A percentile compares a stretch with the other conserved stretches of the same genome.
These are phyloP conservation scores for Cyprinella venusta DNA, from an alignment of 2,797 vertebrate species.

Conservation along the genomic window DNA sequence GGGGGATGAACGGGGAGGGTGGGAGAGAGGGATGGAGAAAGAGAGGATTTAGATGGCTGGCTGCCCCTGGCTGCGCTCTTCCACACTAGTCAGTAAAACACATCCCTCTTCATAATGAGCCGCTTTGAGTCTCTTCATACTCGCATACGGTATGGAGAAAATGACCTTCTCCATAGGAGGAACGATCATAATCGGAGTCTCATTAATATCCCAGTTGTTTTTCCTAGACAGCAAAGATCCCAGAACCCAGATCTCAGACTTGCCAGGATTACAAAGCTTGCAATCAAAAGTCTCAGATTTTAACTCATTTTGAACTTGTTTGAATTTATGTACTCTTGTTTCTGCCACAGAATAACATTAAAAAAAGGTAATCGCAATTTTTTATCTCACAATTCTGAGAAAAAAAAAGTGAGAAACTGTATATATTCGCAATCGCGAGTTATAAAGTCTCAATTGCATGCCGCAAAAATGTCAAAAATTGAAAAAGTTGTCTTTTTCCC, in stretches of 20 bases:
- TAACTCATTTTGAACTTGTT: background rate
- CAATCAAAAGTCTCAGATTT: background rate
- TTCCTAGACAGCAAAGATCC: slow-evolving; percentile 6
- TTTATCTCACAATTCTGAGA: too few species aligned
- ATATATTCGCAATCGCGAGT: too few species aligned
- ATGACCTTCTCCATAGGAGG: slow-evolving; percentile 31
- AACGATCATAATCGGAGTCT: background rate
- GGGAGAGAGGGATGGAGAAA: slow-evolving; percentile 69
- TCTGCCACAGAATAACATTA: too few species aligned
- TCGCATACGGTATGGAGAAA: background rate
- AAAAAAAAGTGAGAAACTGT: too few species aligned
- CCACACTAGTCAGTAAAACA: slow-evolving; percentile 26
- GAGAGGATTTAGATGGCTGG: slow-evolving; percentile 87
- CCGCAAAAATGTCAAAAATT: too few species aligned
- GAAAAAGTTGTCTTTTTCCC: too few species aligned
- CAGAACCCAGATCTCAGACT: background rate
- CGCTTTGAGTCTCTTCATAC: slow-evolving; percentile 40
- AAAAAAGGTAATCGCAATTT: too few species aligned
- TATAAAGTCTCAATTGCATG: too few species aligned
- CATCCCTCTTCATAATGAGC: slow-evolving; percentile 36
- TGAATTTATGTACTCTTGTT: too few species aligned
- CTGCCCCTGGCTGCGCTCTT: slow-evolving; percentile 71
- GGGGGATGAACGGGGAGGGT: slow-evolving; percentile 79
- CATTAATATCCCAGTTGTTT: slow-evolving; percentile 25
- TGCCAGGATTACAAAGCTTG: background rate